Evolutionary conservation across 2,113 vertebrate genomes (phyloP).

Genomic region (Ptilorrhoa leucosticta): DNA sequence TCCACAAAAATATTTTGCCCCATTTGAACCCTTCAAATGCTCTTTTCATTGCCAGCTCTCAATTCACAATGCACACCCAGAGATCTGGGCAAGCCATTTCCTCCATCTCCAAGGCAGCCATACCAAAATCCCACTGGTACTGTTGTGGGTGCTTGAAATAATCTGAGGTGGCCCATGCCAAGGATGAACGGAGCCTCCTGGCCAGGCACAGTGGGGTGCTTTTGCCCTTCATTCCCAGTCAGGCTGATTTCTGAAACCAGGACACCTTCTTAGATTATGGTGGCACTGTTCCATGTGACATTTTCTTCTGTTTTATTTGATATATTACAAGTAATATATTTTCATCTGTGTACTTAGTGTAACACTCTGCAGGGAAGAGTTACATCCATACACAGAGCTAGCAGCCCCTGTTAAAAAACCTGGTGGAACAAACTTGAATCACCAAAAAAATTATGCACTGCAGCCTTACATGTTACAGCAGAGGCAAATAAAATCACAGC

Average conservation of each 20-base stretch:
- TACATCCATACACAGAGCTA: neutral
- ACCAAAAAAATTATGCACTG: neutral
- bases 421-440: neutral
- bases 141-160: neutral
- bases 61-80: neutral
- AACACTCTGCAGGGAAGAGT: no score
- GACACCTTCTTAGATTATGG: neutral
- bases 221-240: neutral
- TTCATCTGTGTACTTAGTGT: neutral
- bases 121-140: neutral
- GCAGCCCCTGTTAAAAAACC: neutral
- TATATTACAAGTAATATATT: neutral
- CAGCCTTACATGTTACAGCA: neutral
- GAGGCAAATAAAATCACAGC: neutral
- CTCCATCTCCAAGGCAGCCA: neutral
- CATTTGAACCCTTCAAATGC: neutral
- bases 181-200: neutral
- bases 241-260: neutral
- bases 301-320: neutral
- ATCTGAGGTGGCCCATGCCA: neutral
- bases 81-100: neutral
- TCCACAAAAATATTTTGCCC: neutral
- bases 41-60: neutral
- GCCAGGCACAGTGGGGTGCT: neutral
- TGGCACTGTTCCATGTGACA: no score